A percentile compares a stretch with the other conserved stretches of the same genome.
Conservation (phyloP, 2,113 vertebrate species). For the Genyomyrus donnyi region DNA sequence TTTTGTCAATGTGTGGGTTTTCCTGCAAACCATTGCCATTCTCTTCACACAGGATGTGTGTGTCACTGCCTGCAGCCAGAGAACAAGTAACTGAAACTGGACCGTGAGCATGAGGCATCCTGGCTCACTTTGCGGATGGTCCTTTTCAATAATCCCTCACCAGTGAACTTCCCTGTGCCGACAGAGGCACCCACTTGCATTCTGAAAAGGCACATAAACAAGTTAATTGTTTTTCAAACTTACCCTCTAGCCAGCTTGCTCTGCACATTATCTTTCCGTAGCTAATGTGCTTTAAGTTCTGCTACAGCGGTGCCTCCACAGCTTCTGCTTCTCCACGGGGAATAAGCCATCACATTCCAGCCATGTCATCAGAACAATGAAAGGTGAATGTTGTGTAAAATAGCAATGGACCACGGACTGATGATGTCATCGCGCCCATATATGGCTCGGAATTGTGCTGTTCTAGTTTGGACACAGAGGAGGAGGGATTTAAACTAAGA, state of each 20-base stretch:
- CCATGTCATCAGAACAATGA: conserved; percentile 67
- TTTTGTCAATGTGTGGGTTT: background rate
- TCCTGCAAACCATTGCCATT: background rate
- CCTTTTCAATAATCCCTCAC: background rate
- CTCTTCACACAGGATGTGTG: conserved; percentile 35
- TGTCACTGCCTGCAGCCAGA: conserved; percentile 12
- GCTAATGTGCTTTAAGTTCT: conserved; percentile 22
- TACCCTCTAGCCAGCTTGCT: conserved; percentile 55
- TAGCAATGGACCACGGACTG: conserved; percentile 53
- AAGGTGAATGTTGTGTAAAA: conserved; percentile 69
- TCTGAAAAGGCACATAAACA: background rate
- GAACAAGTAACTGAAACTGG: conserved; percentile 1
- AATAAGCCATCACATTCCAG: conserved; percentile 62
- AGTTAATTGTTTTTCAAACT: conserved; percentile 39
- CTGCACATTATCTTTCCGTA: conserved; percentile 42
- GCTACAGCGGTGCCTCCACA: conserved; percentile 24
- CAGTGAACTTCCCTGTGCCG: background rate
- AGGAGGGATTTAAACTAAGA: conserved; percentile 45
- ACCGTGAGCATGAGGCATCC: conserved; percentile 3
- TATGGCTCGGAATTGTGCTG: conserved; percentile 61
- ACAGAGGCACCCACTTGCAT: background rate
- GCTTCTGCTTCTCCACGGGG: conserved; percentile 42
- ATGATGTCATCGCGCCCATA: conserved; percentile 69
- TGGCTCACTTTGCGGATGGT: background rate
- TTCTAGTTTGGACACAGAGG: conserved; percentile 59